Conservation (phyloP, 2,888 invertebrate species). For the Drosophila cyrtoloma region DNA sequence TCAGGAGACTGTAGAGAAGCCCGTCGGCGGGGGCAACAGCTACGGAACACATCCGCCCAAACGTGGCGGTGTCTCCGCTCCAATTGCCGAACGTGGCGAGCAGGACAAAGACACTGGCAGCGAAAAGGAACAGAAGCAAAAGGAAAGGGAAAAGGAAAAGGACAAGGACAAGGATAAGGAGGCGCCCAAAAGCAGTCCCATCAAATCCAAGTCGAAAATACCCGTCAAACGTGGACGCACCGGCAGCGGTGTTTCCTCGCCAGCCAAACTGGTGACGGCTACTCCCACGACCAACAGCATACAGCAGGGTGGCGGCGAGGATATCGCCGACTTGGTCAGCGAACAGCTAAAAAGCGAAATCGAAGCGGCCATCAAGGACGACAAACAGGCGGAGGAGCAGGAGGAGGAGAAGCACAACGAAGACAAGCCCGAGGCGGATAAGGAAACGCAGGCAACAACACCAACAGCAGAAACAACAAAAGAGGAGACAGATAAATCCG, state of each 20-base stretch:
- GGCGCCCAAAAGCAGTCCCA: conserved; percentile 82
- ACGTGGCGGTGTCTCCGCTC: conserved; percentile 51
- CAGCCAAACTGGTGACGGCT: conserved; percentile 84
- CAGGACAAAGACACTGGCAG: conserved; percentile 72
- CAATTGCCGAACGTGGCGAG: conserved; percentile 63
- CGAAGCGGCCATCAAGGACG: conserved; percentile 83
- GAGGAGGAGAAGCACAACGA: conserved; percentile 45
- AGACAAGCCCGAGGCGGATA: conserved; percentile 66
- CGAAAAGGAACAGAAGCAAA: conserved; percentile 66
- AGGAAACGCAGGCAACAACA: conserved; percentile 43
- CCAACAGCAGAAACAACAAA: conserved; percentile 9
- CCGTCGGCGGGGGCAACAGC: conserved; percentile 34
- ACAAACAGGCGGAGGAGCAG: conserved; percentile 56
- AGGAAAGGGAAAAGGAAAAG: conserved; percentile 69
- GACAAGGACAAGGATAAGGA: conserved; percentile 68
- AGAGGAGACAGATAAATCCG: conserved; percentile 37
- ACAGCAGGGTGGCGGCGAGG: conserved; percentile 85
- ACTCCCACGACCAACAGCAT: conserved; percentile 57
- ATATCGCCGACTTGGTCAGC: conserved; percentile 83
- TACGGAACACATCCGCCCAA: conserved; percentile 85
- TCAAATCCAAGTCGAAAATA: conserved; percentile 84
- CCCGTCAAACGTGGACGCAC: conserved; percentile 82
- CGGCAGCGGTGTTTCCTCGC: conserved; percentile 82
- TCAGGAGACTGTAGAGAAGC: conserved; percentile 50
- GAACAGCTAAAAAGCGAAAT: conserved; percentile 84